Evolutionary conservation across 2,113 vertebrate genomes (phyloP).

Genomic region (Butastur rufipennis): DNA sequence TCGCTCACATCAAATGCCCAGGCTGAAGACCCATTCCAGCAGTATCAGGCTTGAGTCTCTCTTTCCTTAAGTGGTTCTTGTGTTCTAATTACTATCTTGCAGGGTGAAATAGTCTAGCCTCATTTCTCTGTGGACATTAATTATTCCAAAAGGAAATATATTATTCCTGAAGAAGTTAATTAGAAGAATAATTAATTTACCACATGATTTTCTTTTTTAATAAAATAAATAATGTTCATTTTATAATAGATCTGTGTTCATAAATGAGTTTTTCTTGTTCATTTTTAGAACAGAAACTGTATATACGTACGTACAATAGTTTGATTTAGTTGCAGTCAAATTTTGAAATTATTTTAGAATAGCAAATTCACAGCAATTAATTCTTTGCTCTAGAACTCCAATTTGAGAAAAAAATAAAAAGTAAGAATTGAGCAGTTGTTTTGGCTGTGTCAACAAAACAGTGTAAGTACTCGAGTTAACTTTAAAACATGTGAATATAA

Average conservation of each 20-base stretch:
- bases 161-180: neutral
- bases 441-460: neutral
- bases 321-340: neutral
- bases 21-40: neutral
- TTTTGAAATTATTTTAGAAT: neutral
- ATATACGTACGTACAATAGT: accelerated
- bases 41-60: neutral
- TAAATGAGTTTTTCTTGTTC: neutral
- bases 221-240: neutral
- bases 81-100: neutral
- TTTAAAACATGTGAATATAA: neutral
- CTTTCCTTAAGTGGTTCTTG: neutral
- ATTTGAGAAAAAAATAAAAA: neutral
- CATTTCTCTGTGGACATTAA: neutral
- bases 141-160: neutral
- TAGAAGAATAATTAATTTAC: neutral
- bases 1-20: neutral
- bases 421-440: neutral
- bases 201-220: neutral
- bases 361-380: neutral
- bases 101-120: neutral
- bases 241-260: neutral
- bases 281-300: neutral
- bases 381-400: neutral
- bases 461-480: neutral